A percentile compares a stretch with the other conserved stretches of the same genome.
These are phyloP conservation scores for Mellilla xanthometata DNA, from an alignment of 2,888 invertebrate genomes.

Conservation along the genomic window DNA sequence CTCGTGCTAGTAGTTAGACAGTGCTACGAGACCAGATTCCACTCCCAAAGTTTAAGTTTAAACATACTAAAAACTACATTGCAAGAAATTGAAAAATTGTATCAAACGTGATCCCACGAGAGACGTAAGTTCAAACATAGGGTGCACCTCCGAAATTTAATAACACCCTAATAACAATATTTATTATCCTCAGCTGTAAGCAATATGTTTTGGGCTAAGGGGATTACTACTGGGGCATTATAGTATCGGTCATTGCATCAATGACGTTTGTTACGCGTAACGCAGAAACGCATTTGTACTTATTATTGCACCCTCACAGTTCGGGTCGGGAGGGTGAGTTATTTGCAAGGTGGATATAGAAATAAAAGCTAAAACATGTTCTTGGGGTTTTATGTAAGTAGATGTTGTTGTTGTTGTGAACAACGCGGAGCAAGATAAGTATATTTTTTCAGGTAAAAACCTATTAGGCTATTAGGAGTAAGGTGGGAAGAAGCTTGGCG, in stretches of 20 bases:
- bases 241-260: conserved; percentile 63
- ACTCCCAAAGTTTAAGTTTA: too few relatives aligned
- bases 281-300: conserved; percentile 49
- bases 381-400: conserved; percentile 1
- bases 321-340: conserved; percentile 10
- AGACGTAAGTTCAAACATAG: too few relatives aligned
- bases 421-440: too few relatives aligned
- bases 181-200: conserved; percentile 58
- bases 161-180: conserved; percentile 27
- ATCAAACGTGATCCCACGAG: too few relatives aligned
- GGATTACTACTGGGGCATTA: conserved; percentile 60
- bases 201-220: conserved; percentile 62
- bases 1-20: too few relatives aligned
- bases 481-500: too few relatives aligned
- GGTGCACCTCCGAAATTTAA: conserved; percentile 17
- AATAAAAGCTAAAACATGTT: conserved; percentile 15
- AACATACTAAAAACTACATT: too few relatives aligned
- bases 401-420: too few relatives aligned
- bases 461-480: too few relatives aligned
- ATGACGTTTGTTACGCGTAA: conserved; percentile 62
- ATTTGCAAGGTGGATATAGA: conserved; percentile 11
- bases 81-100: too few relatives aligned
- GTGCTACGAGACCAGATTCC: too few relatives aligned
- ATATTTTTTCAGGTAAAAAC: too few relatives aligned
- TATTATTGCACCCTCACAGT: conserved; percentile 43